These are phyloP conservation scores for Otus sunia DNA, from an alignment of 2,113 vertebrate genomes.

Conservation along the genomic window DNA sequence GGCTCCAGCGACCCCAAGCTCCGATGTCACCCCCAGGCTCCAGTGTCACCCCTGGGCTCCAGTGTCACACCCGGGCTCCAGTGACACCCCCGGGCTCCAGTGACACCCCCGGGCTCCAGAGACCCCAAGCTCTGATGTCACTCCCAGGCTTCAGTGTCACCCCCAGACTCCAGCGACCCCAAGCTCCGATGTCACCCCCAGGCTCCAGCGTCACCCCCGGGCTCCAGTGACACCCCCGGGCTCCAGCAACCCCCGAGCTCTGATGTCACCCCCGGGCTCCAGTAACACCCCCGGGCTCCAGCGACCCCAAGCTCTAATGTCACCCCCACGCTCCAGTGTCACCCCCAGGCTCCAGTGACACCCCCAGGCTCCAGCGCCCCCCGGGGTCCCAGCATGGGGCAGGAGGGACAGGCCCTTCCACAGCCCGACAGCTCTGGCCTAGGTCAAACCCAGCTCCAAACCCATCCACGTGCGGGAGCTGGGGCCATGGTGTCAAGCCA, in stretches of 20 bases:
- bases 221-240: not conserved
- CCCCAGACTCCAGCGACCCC: too few relatives aligned
- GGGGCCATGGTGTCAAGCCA: fast-evolving
- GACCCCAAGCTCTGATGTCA: too few relatives aligned
- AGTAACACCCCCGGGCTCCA: too few relatives aligned
- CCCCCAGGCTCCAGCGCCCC: too few relatives aligned
- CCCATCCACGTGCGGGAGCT: fast-evolving
- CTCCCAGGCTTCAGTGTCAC: not conserved
- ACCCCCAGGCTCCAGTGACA: not conserved
- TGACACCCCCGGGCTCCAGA: not conserved
- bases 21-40: not conserved
- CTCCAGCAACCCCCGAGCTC: not conserved
- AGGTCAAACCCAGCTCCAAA: not conserved
- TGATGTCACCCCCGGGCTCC: not conserved
- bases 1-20: too few relatives aligned
- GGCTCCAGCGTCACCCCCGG: too few relatives aligned
- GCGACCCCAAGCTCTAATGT: not conserved
- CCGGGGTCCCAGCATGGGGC: not conserved
- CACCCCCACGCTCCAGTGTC: too few relatives aligned
- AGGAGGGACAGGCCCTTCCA: not conserved
- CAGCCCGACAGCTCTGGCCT: too few relatives aligned
- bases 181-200: not conserved
- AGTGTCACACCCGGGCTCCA: not conserved
- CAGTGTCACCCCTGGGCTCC: too few relatives aligned
- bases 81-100: not conserved